Base-by-base conservation (phyloP, 1,140 invertebrate species). In the Heliconius nattereri region DNA sequence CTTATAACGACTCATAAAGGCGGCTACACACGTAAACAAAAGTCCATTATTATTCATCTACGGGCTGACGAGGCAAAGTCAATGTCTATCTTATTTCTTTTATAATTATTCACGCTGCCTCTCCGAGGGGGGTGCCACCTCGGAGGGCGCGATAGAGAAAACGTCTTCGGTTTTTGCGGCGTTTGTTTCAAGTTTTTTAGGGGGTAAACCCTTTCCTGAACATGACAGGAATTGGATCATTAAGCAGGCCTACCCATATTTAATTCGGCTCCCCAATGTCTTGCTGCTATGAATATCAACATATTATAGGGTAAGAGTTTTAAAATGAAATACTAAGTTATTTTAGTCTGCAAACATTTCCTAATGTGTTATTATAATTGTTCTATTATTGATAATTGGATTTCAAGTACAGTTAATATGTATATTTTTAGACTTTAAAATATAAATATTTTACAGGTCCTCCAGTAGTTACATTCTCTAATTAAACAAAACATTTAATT, bases 131-230 rank as follows among this genome's bases (percentile, higher is more conserved):
- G 84, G 79, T 23, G 40, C 83, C 74, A 35, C 80, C 81, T 74
- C 82, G 81, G 79, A 79, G 84, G 87, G 85, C 78, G 86, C 82
- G 87, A 86, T 86, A 88, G 85, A 85, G 84, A 85, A 81, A 90
- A 88, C 92, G 91, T 94, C 91, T 94, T 94, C 87, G 92, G 92
- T 94, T 94, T 94, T 94, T 94, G 91, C 92, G 91, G 91, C 87
- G 92, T 91, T 94, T 94, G 92, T 94, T 94, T 92, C 92, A 94
- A 94, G 92, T 93, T 94, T 94, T 94, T 94, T 92, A 94, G 91
- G 92, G 91, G 91, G 90, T 87, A 89, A 94, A 92, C 92, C 92
- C 91, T 94, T 94, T 94, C 90, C 92, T 94, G 92, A 90, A 92
- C 91, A 94, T 93, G 91, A 93, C 92, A 92, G 91, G 91, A 94